These are phyloP conservation scores for Thaumatotibia leucotreta DNA, from an alignment of 1,140 invertebrate genomes.

Conservation along the genomic window DNA sequence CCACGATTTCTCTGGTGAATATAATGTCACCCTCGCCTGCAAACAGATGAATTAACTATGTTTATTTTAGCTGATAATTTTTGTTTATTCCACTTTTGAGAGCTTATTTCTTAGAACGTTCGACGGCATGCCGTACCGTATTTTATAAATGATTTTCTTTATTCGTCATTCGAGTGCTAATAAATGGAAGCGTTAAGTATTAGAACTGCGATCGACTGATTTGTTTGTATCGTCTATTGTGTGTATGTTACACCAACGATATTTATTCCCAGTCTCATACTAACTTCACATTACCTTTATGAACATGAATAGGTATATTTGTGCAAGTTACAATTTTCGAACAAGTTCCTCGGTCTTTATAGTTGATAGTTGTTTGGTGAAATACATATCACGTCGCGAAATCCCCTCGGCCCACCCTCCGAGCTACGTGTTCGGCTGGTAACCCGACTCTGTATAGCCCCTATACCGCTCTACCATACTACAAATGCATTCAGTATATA, in stretches of 20 bases:
- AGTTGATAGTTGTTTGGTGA: slow-evolving; percentile 52
- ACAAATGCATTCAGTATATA: background rate
- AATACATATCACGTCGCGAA: slow-evolving; percentile 61
- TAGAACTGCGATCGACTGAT: too few species aligned
- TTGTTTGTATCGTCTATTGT: too few species aligned
- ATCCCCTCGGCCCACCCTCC: slow-evolving; percentile 24
- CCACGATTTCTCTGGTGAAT: background rate
- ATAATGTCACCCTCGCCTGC: background rate
- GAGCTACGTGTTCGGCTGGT: slow-evolving; percentile 35
- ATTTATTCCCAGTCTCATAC: background rate
- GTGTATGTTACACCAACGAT: too few species aligned
- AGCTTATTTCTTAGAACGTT: background rate
- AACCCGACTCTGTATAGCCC: slow-evolving; percentile 35
- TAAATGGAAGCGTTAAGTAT: too few species aligned
- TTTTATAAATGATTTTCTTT: background rate
- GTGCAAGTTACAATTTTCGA: slow-evolving; percentile 46
- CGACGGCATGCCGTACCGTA: background rate
- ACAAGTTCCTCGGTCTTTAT: slow-evolving; percentile 35
- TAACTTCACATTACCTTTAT: background rate
- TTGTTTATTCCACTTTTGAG: background rate
- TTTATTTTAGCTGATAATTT: background rate
- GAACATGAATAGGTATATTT: background rate
- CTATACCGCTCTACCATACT: background rate
- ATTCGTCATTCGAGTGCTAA: too few species aligned
- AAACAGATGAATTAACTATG: background rate